A percentile compares a stretch with the other conserved stretches of the same genome.
Evolutionary conservation across 92 coral and sea anemone genomes (phyloP).

Genomic region (Palythoa grandiflora): DNA sequence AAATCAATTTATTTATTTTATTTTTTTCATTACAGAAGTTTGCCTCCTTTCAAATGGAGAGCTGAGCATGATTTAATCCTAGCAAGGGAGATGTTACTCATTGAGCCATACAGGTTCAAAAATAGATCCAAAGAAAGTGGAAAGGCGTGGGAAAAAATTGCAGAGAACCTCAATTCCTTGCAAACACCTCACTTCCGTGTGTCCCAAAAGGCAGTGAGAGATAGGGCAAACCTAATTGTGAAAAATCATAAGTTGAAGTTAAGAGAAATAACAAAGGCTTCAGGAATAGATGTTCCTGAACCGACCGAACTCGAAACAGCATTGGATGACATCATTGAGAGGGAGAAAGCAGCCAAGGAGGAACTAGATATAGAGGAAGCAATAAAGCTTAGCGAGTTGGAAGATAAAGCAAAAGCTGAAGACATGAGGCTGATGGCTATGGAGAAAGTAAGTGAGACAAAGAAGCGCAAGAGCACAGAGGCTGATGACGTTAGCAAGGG

Average conservation of each 20-base stretch:
- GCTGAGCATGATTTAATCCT: background rate
- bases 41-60: background rate
- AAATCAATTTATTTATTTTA: background rate
- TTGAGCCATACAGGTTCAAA: background rate
- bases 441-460: conserved; percentile 9
- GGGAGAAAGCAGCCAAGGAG: conserved; percentile 20
- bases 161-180: background rate
- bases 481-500: background rate
- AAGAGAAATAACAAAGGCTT: conserved; percentile 17
- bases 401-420: conserved; percentile 3
- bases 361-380: background rate
- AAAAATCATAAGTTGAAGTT: background rate
- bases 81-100: background rate
- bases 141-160: background rate
- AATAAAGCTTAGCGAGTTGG: background rate
- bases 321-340: background rate
- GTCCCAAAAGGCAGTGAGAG: background rate
- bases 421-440: conserved; percentile 4
- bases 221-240: conserved; percentile 1
- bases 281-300: conserved; percentile 27
- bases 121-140: conserved; percentile 1
- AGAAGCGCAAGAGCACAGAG: background rate
- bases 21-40: conserved; percentile 2
- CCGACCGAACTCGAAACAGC: background rate
- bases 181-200: background rate